A percentile compares a stretch with the other conserved stretches of the same genome.
Evolutionary conservation across 2,888 invertebrate species (phyloP).

Genomic region (Cactoblastis cactorum): DNA sequence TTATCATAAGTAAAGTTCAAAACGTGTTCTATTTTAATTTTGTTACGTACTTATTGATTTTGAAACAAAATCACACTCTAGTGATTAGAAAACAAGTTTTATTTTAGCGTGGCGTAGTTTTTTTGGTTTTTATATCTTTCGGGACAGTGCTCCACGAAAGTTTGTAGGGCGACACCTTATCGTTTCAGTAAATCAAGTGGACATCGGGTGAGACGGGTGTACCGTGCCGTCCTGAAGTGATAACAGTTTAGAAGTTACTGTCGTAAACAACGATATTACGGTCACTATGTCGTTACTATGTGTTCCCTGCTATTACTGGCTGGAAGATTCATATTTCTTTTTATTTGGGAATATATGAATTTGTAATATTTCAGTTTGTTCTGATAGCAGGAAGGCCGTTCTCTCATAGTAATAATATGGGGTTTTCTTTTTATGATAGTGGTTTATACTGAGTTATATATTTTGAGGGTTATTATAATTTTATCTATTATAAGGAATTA

Average conservation of each 20-base stretch:
- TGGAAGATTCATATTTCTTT: too few species aligned
- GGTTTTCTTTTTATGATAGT: too few species aligned
- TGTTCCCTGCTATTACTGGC: neutral
- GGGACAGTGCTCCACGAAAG: conserved; percentile 52
- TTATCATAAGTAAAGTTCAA: conserved; percentile 11
- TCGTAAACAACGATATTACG: conserved; percentile 59
- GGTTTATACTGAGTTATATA: too few species aligned
- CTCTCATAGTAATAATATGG: too few species aligned
- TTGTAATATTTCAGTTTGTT: too few species aligned
- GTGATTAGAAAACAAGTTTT: conserved; percentile 11
- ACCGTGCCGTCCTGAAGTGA: conserved; percentile 54
- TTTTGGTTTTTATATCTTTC: conserved; percentile 65
- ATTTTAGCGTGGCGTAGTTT: conserved; percentile 23
- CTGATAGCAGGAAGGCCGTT: too few species aligned
- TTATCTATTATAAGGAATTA: too few species aligned
- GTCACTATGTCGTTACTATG: conserved; percentile 12
- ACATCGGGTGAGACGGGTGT: conserved; percentile 59
- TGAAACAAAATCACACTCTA: neutral
- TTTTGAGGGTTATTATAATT: too few species aligned
- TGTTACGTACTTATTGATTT: neutral
- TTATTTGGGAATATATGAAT: neutral
- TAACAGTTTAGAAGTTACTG: conserved; percentile 57
- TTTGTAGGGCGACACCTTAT: conserved; percentile 70
- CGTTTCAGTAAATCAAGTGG: conserved; percentile 69
- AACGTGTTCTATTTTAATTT: conserved; percentile 14